Conservation (phyloP, 2,113 vertebrate species). For the Antigone vipio region DNA sequence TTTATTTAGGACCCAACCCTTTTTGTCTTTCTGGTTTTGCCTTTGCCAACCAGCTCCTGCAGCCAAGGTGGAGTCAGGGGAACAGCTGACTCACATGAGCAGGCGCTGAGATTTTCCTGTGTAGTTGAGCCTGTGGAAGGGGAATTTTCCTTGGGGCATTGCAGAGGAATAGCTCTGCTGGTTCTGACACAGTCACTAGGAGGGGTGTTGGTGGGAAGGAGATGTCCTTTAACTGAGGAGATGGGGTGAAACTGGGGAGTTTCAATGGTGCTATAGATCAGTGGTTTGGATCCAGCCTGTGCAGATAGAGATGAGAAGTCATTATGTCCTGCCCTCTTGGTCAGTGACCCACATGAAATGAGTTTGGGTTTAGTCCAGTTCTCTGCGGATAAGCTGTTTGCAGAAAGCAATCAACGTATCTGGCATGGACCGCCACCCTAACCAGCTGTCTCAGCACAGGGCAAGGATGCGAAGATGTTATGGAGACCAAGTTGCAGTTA, state of each 20-base stretch:
- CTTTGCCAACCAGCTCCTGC: neutral
- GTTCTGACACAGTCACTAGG: neutral
- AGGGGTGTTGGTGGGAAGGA: neutral
- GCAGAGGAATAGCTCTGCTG: neutral
- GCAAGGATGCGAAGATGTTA: neutral
- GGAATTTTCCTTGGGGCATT: slow-evolving; percentile 23
- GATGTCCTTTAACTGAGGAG: neutral
- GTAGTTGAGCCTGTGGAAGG: neutral
- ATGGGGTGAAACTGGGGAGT: neutral
- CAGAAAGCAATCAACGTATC: neutral
- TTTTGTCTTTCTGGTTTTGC: neutral
- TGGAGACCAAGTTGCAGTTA: neutral
- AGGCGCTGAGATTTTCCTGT: neutral
- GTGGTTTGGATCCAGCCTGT: neutral
- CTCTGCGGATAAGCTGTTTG: neutral
- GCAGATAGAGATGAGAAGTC: neutral
- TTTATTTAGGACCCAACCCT: neutral
- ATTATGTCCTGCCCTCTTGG: neutral
- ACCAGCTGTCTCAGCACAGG: neutral
- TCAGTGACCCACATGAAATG: slow-evolving; percentile 37
- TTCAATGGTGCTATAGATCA: neutral
- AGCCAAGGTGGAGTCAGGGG: neutral
- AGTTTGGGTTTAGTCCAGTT: slow-evolving; percentile 49
- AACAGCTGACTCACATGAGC: neutral
- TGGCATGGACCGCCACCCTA: neutral